Base-by-base conservation (phyloP, 2,113 vertebrate genomes). In the Sterna hirundo region DNA sequence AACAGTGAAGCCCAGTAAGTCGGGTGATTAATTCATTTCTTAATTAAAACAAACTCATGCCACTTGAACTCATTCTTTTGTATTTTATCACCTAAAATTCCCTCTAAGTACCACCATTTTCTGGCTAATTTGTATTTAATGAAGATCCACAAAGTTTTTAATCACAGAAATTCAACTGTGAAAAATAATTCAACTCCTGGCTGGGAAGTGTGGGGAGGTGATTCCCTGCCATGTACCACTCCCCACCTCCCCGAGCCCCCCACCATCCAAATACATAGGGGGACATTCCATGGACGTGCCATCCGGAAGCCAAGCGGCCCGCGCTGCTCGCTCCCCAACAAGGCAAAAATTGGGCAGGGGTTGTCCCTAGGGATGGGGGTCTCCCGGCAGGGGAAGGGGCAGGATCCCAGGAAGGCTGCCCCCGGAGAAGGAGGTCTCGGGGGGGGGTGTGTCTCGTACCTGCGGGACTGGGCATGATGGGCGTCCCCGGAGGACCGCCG, bases 401-500 rank as follows among this genome's bases (percentile, higher is more conserved):
- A 66, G 36, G 29, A 86, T 49, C 14, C 27, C 3, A 1, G 40
- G n/a, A 60, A 14, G 40, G 60, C 26, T 69, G 64, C 22, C 25
- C 52, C n/a, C 2, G 16, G 38, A 8, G 4, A 74, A 5, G 54
- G 5, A 10, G 16, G 10, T 44, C n/a, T 85, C 2, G 5, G 13
- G 49, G 44, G 77, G 44, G 64, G 38, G 15, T 40, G 38, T 38
- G 11, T 15, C 32, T 93, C 38, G 0, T 96, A 99, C 99, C 99
- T 98, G 99, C 99, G 87, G 99, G 99, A 96, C 99, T 99, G 92
- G 99, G 99, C 98, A 99, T 99, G 98, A 99, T 99, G 94, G 99
- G 99, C 84, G 99, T 99, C 97, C 99, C 99, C 17, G 99, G 99
- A 79, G 99, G 99, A 70, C 99, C 99, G 12, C 99, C 99, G 17